Conservation (phyloP, 2,888 invertebrate species). For the Adelognathus sp. region DNA sequence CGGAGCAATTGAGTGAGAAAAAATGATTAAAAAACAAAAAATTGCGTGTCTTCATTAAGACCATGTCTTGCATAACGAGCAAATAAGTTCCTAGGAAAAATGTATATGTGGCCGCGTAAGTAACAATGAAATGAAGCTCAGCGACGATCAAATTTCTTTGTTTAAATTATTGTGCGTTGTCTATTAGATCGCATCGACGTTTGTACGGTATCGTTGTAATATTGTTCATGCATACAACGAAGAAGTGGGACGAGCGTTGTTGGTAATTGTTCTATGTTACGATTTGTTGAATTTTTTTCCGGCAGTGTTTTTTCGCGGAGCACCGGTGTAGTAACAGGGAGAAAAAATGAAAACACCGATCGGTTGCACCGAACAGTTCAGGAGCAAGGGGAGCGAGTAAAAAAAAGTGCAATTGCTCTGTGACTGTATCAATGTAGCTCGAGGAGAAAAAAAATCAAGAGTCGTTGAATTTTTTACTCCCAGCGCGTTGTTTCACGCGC, state of each 20-base stretch:
- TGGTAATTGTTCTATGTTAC: background rate
- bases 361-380: no score
- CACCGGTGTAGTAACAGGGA: background rate
- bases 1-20: conserved; percentile 25
- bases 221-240: conserved; percentile 1
- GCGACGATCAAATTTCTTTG: background rate
- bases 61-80: conserved; percentile 42
- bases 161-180: background rate
- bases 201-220: conserved; percentile 11
- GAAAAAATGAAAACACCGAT: no score
- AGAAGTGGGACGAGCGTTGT: background rate
- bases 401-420: background rate
- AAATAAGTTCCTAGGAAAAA: conserved; percentile 53
- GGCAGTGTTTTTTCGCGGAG: background rate
- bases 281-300: background rate
- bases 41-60: conserved; percentile 50
- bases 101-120: background rate
- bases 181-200: conserved; percentile 1
- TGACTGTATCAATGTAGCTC: background rate
- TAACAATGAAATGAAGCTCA: background rate
- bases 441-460: no score
- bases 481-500: no score
- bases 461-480: no score
- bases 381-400: background rate
- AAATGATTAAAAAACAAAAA: background rate